Evolutionary conservation across 2,113 vertebrate species (phyloP).

Genomic region (Quiscalus mexicanus): DNA sequence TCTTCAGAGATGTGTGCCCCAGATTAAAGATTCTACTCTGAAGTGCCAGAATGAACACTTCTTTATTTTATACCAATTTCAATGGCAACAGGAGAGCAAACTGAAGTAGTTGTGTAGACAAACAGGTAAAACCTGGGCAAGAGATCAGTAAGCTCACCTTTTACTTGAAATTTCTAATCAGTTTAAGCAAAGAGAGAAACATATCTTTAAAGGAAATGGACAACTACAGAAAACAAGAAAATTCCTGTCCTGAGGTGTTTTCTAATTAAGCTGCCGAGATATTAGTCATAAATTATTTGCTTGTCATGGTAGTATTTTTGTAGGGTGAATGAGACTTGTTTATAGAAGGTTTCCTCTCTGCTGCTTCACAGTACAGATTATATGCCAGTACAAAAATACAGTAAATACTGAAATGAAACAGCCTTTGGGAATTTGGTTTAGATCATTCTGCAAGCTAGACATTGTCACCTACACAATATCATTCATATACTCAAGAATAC

Average conservation of each 20-base stretch:
- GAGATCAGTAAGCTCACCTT: neutral
- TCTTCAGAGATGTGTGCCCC: neutral
- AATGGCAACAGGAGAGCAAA: neutral
- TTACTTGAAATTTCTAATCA: neutral
- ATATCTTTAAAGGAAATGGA: neutral
- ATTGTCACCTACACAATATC: neutral
- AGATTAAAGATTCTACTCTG: neutral
- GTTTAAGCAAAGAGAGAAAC: neutral
- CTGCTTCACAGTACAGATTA: neutral
- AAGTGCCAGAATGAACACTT: neutral
- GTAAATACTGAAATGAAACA: neutral
- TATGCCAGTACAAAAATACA: neutral
- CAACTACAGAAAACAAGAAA: neutral
- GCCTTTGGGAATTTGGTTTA: neutral
- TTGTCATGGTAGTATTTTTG: neutral
- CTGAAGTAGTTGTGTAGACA: neutral
- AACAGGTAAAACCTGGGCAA: neutral
- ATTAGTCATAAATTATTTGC: neutral
- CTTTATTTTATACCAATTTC: neutral
- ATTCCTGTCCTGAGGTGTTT: neutral
- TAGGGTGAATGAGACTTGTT: neutral
- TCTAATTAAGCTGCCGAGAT: neutral
- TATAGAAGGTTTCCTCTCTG: neutral
- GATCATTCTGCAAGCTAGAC: neutral
- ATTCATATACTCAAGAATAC: neutral